These are phyloP conservation scores for Hemiprocne comata DNA, from an alignment of 2,113 vertebrate genomes.

Conservation along the genomic window DNA sequence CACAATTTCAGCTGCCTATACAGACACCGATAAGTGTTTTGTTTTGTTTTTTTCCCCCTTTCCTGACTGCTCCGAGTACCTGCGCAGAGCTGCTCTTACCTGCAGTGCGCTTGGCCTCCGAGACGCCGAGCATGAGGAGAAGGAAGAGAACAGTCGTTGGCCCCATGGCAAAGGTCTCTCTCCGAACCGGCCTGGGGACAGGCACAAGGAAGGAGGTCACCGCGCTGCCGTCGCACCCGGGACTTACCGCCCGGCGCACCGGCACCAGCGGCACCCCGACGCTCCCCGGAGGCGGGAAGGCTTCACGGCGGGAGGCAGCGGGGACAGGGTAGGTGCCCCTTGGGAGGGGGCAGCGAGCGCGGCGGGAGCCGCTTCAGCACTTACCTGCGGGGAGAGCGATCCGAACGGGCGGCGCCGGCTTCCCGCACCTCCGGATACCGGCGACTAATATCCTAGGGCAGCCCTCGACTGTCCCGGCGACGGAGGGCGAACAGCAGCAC, in stretches of 20 bases:
- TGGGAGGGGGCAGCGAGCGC: neutral
- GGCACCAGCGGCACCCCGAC: neutral
- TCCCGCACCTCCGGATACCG: neutral
- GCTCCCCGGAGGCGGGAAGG: neutral
- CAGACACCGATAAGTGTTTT: neutral
- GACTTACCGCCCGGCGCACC: too few species aligned
- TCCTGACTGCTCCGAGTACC: neutral
- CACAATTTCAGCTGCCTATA: neutral
- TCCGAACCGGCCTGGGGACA: conserved; percentile 27
- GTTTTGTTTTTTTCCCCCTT: accelerated
- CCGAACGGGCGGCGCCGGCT: neutral
- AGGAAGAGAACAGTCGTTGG: conserved; percentile 58
- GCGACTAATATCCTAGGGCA: neutral
- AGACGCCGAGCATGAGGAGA: conserved; percentile 67
- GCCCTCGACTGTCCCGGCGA: neutral
- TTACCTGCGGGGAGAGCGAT: conserved; percentile 17
- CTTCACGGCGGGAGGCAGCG: neutral
- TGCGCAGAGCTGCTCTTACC: conserved; percentile 76
- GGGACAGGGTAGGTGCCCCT: neutral
- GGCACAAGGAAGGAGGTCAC: conserved; percentile 4
- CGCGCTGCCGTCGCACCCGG: neutral
- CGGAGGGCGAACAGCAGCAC: neutral
- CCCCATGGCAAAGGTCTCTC: conserved; percentile 79
- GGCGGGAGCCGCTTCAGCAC: neutral
- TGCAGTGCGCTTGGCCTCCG: conserved; percentile 80